Base-by-base conservation (phyloP, 1,140 invertebrate species). In the Drosophila kohkoa region DNA sequence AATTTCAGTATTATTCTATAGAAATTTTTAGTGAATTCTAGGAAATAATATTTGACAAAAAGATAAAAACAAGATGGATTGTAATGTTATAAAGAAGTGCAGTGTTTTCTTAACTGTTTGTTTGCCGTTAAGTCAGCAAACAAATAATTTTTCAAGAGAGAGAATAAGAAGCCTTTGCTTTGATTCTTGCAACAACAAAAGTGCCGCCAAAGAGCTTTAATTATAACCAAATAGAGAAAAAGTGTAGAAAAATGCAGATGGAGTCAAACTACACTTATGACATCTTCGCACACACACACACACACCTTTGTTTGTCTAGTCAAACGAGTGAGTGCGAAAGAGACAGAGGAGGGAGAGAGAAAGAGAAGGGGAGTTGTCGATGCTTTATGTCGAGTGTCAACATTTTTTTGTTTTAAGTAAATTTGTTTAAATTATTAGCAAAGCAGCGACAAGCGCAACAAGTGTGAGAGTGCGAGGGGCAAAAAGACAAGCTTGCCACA, bases 351-450 rank as follows among this genome's bases (percentile, higher is more conserved):
- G 41, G 8, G 13, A 15, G 16, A 41, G 8, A 45, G 25, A 20
- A 16, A 6, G 2, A 41, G 54, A 38, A 10, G 13, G 6, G 7
- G 30, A 16, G 52, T n/a, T 51, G 49, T 51, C 25, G 49, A 25
- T 52, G 13, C 15, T n/a, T 15, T 35, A 20, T 35, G 8, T 48
- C 38, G 43, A 62, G 57, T 69, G 72, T 69, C 66, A 70, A 73
- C 70, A 73, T 15, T 68, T 67, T 77, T 77, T 75, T 67, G 69
- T 74, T 48, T 78, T 83, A 52, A 41, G 81, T 74, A 85, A 81
- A 89, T 90, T 89, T 89, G 85, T 75, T 79, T 81, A 89, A 89
- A 89, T 79, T 89, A 89, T 89, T 89, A 89, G 78, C 85, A 25
- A 25, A 25, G 20, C 65, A 32, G 48, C 10, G 7, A 51, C 16